Conservation (phyloP, 2,888 invertebrate species). For the Melanchra persicariae region DNA sequence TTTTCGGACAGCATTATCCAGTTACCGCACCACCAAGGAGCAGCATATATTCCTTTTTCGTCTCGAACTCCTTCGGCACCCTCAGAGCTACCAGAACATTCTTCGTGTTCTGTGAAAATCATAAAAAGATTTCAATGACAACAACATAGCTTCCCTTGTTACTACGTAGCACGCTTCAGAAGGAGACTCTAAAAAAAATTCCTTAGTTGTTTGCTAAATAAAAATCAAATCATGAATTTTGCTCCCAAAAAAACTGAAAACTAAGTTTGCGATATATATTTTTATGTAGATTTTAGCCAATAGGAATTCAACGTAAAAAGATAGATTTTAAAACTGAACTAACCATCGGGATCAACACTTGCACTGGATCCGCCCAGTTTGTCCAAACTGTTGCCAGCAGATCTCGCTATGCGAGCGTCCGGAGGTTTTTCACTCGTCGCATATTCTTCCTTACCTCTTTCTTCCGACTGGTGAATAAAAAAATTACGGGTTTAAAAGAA, state of each 20-base stretch:
- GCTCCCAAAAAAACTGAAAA: not conserved
- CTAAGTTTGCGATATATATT: no score
- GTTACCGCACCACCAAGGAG: conserved; percentile 94
- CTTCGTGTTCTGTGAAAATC: conserved; percentile 88
- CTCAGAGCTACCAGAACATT: conserved; percentile 89
- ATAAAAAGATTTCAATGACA: not conserved
- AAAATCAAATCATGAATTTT: not conserved
- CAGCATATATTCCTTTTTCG: conserved; percentile 94
- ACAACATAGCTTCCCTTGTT: not conserved
- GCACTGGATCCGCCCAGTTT: conserved; percentile 93
- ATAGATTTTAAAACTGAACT: not conserved
- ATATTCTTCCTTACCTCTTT: conserved; percentile 93
- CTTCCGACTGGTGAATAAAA: conserved; percentile 91
- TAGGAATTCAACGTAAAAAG: not conserved
- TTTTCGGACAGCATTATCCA: conserved; percentile 92
- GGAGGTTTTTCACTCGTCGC: conserved; percentile 88
- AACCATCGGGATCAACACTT: conserved; percentile 91
- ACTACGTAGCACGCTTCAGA: not conserved
- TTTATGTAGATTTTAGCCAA: no score
- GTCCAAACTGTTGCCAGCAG: conserved; percentile 94
- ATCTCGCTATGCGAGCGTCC: conserved; percentile 91
- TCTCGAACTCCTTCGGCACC: conserved; percentile 88
- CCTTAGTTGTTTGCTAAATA: no score
- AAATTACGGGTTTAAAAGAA: not conserved
- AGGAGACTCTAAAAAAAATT: not conserved